These are phyloP conservation scores for Pangasius djambal DNA, from an alignment of 2,797 vertebrate species.

Conservation along the genomic window DNA sequence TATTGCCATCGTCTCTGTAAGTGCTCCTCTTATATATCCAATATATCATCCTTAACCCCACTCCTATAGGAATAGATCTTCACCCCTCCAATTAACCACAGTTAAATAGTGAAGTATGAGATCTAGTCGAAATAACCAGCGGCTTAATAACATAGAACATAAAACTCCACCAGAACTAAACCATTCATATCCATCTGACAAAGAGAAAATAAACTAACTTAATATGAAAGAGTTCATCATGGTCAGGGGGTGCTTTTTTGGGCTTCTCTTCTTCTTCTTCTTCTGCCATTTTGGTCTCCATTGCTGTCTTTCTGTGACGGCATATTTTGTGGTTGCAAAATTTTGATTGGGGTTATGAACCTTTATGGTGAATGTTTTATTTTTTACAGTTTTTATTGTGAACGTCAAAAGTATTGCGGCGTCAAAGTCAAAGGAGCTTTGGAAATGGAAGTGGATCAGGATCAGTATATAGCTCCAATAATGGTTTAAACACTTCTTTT, in stretches of 20 bases:
- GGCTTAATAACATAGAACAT: not conserved
- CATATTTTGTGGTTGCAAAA: not conserved
- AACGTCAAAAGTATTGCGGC: not conserved
- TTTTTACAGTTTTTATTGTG: not conserved
- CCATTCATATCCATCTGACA: constrained; percentile 39
- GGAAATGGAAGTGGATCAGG: not conserved
- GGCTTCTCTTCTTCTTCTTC: constrained; percentile 30
- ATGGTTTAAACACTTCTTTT: not conserved
- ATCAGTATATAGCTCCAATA: not conserved
- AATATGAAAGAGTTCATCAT: constrained; percentile 34
- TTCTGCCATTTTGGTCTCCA: not conserved
- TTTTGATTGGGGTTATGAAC: not conserved
- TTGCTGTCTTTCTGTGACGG: not conserved
- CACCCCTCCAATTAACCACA: constrained; percentile 40
- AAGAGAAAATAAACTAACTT: constrained; percentile 1
- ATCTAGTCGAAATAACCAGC: constrained; percentile 5
- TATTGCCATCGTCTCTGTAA: constrained; percentile 93
- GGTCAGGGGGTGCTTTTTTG: constrained; percentile 46
- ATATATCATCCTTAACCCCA: constrained; percentile 44
- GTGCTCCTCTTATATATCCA: constrained; percentile 66
- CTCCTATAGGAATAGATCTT: constrained; percentile 31
- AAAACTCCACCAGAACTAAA: constrained; percentile 40
- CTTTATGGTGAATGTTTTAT: not conserved
- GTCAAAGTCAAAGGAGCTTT: not conserved
- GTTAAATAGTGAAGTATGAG: not conserved